A percentile compares a stretch with the other conserved stretches of the same genome.
These are phyloP conservation scores for Platycercus adscitus DNA, from an alignment of 2,113 vertebrate species.

Conservation along the genomic window DNA sequence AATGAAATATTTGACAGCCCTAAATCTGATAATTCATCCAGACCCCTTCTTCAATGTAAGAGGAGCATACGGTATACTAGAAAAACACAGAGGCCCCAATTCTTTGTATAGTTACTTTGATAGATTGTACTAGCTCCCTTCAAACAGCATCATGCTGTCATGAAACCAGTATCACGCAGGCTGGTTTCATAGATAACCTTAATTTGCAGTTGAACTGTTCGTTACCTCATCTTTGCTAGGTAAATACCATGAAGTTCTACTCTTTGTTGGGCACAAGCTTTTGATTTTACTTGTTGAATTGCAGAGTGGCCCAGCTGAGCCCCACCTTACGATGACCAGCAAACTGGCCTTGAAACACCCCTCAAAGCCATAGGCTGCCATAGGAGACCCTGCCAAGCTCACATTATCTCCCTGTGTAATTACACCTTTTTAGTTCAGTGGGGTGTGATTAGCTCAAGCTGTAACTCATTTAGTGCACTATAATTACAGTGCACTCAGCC, in stretches of 20 bases:
- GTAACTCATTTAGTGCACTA: slow-evolving; percentile 61
- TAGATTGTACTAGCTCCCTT: background rate
- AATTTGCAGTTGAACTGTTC: background rate
- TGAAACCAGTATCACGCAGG: background rate
- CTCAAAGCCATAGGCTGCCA: slow-evolving; percentile 8
- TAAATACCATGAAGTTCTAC: background rate
- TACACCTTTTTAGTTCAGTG: slow-evolving; percentile 68
- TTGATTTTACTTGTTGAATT: background rate
- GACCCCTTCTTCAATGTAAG: background rate
- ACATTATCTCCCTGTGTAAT: slow-evolving; percentile 68
- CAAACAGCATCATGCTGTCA: background rate
- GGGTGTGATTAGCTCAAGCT: slow-evolving; percentile 74
- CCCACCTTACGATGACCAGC: background rate
- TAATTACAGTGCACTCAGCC: slow-evolving; percentile 69
- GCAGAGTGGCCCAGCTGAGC: background rate
- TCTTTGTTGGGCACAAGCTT: background rate
- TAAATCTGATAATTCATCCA: background rate
- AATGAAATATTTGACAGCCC: background rate
- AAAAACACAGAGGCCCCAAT: background rate
- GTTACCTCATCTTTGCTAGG: background rate
- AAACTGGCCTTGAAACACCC: background rate
- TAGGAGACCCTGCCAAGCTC: slow-evolving; percentile 58
- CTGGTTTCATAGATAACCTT: background rate
- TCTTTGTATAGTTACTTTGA: background rate
- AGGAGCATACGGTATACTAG: background rate